Conservation (phyloP, 2,113 vertebrate genomes). For the Climacteris rufus region DNA sequence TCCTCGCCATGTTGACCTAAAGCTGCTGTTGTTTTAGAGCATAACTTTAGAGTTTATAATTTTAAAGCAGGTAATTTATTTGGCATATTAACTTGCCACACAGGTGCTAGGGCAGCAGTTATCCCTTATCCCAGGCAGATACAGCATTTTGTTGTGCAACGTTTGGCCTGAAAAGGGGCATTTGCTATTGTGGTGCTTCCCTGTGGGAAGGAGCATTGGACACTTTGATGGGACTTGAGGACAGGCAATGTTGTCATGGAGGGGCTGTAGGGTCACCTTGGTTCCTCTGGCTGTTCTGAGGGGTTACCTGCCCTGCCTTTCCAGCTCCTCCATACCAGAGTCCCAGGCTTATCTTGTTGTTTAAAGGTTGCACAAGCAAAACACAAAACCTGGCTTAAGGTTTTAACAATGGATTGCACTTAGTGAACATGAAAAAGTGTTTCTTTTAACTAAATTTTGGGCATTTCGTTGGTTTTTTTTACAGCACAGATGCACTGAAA, state of each 20-base stretch:
- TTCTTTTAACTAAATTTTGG: neutral
- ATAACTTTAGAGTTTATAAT: rapidly evolving
- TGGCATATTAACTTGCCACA: neutral
- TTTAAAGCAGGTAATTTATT: neutral
- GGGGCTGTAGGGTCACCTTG: rapidly evolving
- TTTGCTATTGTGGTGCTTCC: neutral
- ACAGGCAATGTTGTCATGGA: rapidly evolving
- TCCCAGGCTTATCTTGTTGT: no score
- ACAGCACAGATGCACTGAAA: neutral
- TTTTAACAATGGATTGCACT: neutral
- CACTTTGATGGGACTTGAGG: rapidly evolving
- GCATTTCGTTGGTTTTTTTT: neutral
- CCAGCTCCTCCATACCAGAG: rapidly evolving
- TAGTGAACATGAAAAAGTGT: neutral
- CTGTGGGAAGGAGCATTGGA: neutral
- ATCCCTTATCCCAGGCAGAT: neutral
- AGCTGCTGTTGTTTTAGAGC: neutral
- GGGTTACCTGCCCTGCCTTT: neutral
- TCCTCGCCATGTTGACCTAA: neutral
- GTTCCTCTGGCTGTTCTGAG: rapidly evolving
- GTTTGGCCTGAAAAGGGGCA: rapidly evolving
- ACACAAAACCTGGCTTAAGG: neutral
- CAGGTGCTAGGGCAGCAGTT: rapidly evolving
- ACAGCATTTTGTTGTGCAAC: rapidly evolving
- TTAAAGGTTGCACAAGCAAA: neutral